A percentile compares a stretch with the other conserved stretches of the same genome.
These are phyloP conservation scores for Drosophila barbarae DNA, from an alignment of 2,888 invertebrate genomes.

Conservation along the genomic window DNA sequence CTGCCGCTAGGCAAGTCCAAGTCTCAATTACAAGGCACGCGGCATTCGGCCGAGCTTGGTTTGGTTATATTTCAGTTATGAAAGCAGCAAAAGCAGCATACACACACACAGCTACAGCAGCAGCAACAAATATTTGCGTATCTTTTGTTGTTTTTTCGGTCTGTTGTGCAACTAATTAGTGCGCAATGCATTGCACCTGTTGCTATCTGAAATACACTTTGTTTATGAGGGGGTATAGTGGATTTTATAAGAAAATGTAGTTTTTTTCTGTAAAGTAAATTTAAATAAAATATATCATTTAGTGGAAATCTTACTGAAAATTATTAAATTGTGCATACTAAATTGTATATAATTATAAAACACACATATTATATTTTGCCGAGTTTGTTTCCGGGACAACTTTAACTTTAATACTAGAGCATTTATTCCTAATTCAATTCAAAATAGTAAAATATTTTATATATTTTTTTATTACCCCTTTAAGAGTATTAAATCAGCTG, in stretches of 20 bases:
- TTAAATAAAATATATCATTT: too few relatives aligned
- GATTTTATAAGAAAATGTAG: background rate
- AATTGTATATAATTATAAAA: too few relatives aligned
- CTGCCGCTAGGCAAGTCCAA: constrained; percentile 27
- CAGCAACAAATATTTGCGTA: constrained; percentile 68
- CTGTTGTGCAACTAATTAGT: constrained; percentile 76
- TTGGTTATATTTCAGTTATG: constrained; percentile 50
- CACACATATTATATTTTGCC: too few relatives aligned
- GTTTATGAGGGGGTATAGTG: background rate
- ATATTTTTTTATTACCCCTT: background rate
- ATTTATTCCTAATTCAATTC: too few relatives aligned
- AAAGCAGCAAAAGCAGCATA: constrained; percentile 47
- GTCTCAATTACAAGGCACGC: constrained; percentile 55
- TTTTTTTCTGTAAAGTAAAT: too few relatives aligned
- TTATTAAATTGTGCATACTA: too few relatives aligned
- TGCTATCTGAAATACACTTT: constrained; percentile 26
- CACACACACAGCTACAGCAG: background rate
- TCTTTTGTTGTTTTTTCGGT: constrained; percentile 73
- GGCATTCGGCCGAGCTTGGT: constrained; percentile 21
- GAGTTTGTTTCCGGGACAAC: too few relatives aligned
- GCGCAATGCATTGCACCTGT: constrained; percentile 65
- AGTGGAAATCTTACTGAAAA: too few relatives aligned
- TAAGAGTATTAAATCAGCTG: constrained; percentile 12
- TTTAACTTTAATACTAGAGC: too few relatives aligned
- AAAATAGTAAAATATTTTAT: too few relatives aligned